Conservation (phyloP, 2,113 vertebrate genomes). For the Sclerurus mexicanus region DNA sequence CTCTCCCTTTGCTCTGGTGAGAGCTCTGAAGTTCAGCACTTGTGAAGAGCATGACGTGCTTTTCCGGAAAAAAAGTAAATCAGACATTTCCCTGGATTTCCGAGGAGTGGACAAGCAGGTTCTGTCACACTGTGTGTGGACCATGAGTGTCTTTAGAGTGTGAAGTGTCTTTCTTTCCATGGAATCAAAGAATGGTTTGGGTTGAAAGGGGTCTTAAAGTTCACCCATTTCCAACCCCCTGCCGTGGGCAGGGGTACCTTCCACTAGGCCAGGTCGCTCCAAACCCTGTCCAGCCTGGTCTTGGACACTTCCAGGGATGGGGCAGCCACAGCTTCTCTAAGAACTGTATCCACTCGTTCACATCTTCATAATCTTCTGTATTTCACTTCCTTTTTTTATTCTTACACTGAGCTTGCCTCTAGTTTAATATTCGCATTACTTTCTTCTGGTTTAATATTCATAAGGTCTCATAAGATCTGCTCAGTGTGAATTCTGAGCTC, state of each 20-base stretch:
- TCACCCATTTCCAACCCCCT: fast-evolving
- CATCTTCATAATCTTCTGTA: not conserved
- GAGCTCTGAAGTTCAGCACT: not conserved
- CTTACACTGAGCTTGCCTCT: not conserved
- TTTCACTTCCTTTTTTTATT: not conserved
- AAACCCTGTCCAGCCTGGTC: fast-evolving
- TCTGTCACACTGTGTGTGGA: not conserved
- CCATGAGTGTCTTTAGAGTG: not conserved
- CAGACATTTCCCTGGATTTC: not conserved
- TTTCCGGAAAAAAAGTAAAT: not conserved
- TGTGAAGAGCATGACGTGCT: not conserved
- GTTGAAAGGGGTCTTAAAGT: not conserved
- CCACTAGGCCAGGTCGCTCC: fast-evolving
- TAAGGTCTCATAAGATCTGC: fast-evolving
- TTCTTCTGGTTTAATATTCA: not conserved
- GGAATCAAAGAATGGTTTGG: not conserved
- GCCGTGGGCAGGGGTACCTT: not conserved
- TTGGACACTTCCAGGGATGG: not conserved
- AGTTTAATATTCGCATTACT: not conserved
- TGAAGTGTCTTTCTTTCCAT: not conserved
- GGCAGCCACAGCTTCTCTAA: not conserved
- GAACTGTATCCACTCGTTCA: not conserved
- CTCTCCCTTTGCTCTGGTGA: not conserved
- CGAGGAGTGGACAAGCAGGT: not conserved
- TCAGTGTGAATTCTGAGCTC: not conserved